Evolutionary conservation across 2,797 vertebrate genomes (phyloP).

Genomic region (Ceryle rudis): DNA sequence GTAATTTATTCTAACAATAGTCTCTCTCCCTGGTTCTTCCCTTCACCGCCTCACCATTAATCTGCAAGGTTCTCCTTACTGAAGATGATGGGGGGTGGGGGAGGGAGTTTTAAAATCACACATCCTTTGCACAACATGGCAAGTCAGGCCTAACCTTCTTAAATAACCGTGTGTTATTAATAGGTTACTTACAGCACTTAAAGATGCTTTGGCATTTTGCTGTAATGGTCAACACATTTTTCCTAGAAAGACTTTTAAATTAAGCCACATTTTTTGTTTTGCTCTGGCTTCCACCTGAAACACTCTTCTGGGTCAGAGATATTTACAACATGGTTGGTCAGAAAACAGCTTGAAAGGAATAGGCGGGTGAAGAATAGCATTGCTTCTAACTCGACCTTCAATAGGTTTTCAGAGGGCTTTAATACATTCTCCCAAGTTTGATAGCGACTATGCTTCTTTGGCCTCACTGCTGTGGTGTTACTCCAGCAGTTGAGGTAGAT

Average conservation of each 20-base stretch:
- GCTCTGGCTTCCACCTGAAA: conserved; percentile 2
- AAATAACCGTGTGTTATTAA: conserved; percentile 23
- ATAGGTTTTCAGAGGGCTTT: conserved; percentile 14
- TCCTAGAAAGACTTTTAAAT: conserved; percentile 20
- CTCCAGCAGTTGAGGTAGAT: neutral
- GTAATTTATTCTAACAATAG: conserved; percentile 14
- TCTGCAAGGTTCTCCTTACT: neutral
- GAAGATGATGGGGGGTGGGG: neutral
- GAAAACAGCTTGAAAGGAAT: neutral
- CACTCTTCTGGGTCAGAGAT: conserved; percentile 2
- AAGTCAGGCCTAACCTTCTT: conserved; percentile 17
- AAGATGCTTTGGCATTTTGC: neutral
- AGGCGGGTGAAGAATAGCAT: neutral
- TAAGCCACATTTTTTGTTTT: conserved; percentile 26
- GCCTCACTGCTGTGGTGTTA: rapidly evolving
- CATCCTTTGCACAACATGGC: neutral
- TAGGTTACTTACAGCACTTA: conserved; percentile 17
- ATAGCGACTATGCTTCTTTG: neutral
- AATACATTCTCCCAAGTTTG: neutral
- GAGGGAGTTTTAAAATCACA: neutral
- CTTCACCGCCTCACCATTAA: neutral
- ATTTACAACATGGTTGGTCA: conserved; percentile 5
- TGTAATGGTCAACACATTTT: neutral
- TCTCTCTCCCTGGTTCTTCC: neutral
- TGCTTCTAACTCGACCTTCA: conserved; percentile 15